These are phyloP conservation scores for Sigmodon hispidus DNA, from an alignment of 2,113 vertebrate genomes.

Conservation along the genomic window DNA sequence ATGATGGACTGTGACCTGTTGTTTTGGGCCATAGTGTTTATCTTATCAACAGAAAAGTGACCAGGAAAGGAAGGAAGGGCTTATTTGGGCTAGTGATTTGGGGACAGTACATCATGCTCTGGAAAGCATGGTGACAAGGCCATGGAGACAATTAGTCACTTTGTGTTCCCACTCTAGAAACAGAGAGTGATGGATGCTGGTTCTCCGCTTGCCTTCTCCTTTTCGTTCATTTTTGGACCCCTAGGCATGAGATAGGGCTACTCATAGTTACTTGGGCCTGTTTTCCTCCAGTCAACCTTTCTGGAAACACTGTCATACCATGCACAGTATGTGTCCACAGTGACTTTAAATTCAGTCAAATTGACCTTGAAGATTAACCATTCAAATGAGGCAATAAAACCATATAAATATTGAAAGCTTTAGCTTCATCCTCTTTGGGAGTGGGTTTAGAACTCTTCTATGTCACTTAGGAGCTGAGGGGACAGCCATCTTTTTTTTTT, in stretches of 20 bases:
- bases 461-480: not conserved
- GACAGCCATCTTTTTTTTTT: not conserved
- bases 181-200: not conserved
- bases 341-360: not conserved
- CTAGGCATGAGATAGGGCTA: not conserved
- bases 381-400: not conserved
- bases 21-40: not conserved
- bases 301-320: not conserved
- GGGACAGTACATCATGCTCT: not conserved
- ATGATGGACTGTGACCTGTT: not conserved
- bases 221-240: too few relatives aligned
- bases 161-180: not conserved
- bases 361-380: not conserved
- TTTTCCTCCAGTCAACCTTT: not conserved
- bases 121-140: not conserved
- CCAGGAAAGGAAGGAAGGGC: not conserved
- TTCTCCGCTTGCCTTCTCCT: not conserved
- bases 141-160: too few relatives aligned
- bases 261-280: not conserved
- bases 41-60: not conserved
- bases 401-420: slow-evolving; percentile 33
- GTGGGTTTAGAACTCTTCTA: not conserved
- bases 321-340: not conserved
- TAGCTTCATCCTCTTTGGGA: not conserved
- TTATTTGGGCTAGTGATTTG: not conserved